Evolutionary conservation across 2,113 vertebrate genomes (phyloP), one percentile per base, ranked within the genome.

Genomic region (Apteryx mantelli): DNA sequence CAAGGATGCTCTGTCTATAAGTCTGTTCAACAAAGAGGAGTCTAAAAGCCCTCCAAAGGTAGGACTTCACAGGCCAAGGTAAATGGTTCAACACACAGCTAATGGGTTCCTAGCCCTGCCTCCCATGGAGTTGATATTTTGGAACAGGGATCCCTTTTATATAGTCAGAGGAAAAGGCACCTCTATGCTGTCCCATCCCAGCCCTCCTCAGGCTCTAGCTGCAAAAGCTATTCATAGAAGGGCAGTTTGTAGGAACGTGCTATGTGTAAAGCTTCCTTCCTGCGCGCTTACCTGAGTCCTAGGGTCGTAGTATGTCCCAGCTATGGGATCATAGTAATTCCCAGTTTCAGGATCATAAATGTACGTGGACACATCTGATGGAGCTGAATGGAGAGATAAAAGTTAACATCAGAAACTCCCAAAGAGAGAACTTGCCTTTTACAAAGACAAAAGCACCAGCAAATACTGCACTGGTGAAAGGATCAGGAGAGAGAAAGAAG

Each of bases 261-360:
- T 18, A 42, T 1, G 14, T 38, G 26, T n/a, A 82, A 58, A 73
- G 7, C 32, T 66, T 77, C 6, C 28, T 71, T 56, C 36, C 55
- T 55, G 78, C 0, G 4, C 55, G 93, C 98, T 98, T 95, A 99
- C 99, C 98, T 99, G 99, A 36, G 99, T 99, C 93, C 98, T 98
- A 7, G 99, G 99, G 90, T 99, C 99, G 82, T 99, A 99, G 89
- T 99, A 99, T 25, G 99, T 98, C 15, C 98, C 99, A 21, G 99
- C 99, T 97, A 99, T 98, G 3, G 99, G 99, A 91, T 99, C 99
- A 2, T 99, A 99, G 98, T 99, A 99, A 97, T 99, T 99, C 88
- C 99, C 99, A 63, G 99, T 99, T 25, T 99, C 99, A 93, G 99
- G 98, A 95, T 99, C 99, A 64, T 99, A 99, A 86, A 99, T 98